These are phyloP conservation scores for Scaptomyza montana DNA, from an alignment of 1,140 invertebrate genomes.

Conservation along the genomic window DNA sequence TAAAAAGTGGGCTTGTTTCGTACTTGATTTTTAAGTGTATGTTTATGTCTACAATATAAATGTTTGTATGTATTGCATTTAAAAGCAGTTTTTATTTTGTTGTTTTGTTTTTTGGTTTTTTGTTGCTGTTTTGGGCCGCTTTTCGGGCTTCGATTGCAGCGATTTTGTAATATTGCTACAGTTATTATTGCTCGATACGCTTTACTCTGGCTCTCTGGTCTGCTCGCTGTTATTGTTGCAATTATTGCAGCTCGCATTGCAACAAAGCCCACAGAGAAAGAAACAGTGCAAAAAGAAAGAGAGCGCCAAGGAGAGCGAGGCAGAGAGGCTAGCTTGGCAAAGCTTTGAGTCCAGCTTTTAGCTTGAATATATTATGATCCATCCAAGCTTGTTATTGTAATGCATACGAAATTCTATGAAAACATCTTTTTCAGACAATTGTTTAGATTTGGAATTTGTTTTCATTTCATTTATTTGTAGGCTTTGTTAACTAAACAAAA, in stretches of 20 bases:
- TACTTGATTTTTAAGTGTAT: conserved; percentile 21
- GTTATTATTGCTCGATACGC: conserved; percentile 71
- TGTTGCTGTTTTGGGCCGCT: conserved; percentile 22
- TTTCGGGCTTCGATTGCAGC: conserved; percentile 48
- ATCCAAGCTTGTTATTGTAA: not conserved
- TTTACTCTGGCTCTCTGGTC: conserved; percentile 51
- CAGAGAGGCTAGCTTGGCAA: not conserved
- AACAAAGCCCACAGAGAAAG: conserved; percentile 57
- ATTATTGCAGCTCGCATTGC: conserved; percentile 71
- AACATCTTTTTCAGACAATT: conserved; percentile 25
- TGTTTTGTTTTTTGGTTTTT: conserved; percentile 16
- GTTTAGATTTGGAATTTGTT: conserved; percentile 24
- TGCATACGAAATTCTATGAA: conserved; percentile 47
- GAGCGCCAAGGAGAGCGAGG: not conserved
- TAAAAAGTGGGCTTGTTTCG: conserved; percentile 70
- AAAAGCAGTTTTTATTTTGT: conserved; percentile 31
- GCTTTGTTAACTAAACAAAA: conserved; percentile 12
- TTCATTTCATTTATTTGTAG: conserved; percentile 3
- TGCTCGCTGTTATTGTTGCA: conserved; percentile 61
- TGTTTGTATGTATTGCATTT: conserved; percentile 12
- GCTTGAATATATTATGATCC: conserved; percentile 48
- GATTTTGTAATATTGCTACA: conserved; percentile 77
- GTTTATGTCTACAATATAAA: conserved; percentile 27
- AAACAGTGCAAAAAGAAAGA: conserved; percentile 7
- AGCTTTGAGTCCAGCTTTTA: conserved; percentile 45